phyloP scores from a whole-genome alignment of 2,797 vertebrate species.

The Pipistrellus kuhlii region DNA sequence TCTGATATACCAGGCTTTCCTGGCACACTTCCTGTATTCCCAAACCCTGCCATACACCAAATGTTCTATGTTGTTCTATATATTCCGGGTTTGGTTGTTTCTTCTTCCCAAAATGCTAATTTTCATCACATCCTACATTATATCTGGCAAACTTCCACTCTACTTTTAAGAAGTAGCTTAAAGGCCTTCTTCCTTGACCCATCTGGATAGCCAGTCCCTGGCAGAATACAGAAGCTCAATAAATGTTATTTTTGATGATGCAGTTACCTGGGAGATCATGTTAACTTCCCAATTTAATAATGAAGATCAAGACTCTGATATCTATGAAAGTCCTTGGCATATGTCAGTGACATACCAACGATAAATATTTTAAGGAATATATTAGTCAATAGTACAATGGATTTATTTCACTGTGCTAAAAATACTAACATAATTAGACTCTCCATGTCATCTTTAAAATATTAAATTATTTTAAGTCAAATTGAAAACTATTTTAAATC shows the following conservation, averaged over 20 bases:
- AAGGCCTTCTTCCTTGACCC: constrained; percentile 33
- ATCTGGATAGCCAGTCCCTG: not conserved
- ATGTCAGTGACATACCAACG: not conserved
- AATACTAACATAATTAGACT: constrained; percentile 6
- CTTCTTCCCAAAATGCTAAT: not conserved
- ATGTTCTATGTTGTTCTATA: not conserved
- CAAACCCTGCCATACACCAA: not conserved
- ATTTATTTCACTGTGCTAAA: constrained; percentile 16
- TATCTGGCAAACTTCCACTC: not conserved
- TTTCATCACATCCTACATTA: not conserved
- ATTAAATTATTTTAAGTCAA: constrained; percentile 42
- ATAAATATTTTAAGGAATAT: constrained; percentile 36
- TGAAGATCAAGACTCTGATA: not conserved
- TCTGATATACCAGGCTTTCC: constrained; percentile 5
- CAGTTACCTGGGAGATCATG: not conserved
- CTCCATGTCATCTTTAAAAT: constrained; percentile 41
- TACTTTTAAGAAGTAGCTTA: not conserved
- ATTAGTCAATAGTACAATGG: not conserved
- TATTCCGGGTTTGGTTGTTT: not conserved
- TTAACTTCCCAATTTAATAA: constrained; percentile 43
- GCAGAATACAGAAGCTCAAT: not conserved
- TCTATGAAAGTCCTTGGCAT: not conserved
- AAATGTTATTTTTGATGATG: constrained; percentile 26
- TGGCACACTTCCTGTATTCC: not conserved
- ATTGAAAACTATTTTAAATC: constrained; percentile 39